Percentiles rank a stretch among this genome's conserved stretches.
Conservation (phyloP, 2,113 vertebrate genomes). For the Apistogramma diplotaenia region DNA sequence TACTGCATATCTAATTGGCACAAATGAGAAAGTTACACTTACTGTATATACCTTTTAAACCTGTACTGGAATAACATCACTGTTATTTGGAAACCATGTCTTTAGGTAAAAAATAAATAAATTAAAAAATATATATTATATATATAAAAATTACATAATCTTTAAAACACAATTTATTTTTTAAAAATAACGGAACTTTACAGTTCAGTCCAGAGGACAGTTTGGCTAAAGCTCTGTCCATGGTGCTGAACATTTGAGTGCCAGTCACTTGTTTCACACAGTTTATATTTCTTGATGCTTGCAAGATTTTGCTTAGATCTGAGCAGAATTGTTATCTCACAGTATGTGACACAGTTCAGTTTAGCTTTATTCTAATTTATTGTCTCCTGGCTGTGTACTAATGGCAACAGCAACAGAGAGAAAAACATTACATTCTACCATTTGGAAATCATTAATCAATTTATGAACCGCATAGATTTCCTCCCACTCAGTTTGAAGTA, state of each 20-base stretch:
- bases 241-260: slow-evolving; percentile 5
- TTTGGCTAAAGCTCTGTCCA: background rate
- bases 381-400: slow-evolving; percentile 28
- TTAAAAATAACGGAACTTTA: background rate
- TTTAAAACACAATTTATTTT: background rate
- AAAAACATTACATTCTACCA: background rate
- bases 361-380: slow-evolving; percentile 7
- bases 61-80: background rate
- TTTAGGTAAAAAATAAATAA: too few species aligned
- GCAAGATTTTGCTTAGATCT: background rate
- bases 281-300: background rate
- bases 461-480: background rate
- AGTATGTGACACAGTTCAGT: background rate
- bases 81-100: background rate
- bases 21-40: background rate
- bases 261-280: background rate
- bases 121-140: too few species aligned
- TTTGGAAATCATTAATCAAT: slow-evolving; percentile 8
- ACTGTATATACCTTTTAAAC: background rate
- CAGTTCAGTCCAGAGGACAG: background rate
- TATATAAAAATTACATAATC: background rate
- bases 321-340: background rate
- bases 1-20: too few species aligned
- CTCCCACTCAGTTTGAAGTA: background rate
- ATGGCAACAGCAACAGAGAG: background rate